Base-by-base conservation (phyloP, 2,797 vertebrate genomes). In the Todus mexicanus region DNA sequence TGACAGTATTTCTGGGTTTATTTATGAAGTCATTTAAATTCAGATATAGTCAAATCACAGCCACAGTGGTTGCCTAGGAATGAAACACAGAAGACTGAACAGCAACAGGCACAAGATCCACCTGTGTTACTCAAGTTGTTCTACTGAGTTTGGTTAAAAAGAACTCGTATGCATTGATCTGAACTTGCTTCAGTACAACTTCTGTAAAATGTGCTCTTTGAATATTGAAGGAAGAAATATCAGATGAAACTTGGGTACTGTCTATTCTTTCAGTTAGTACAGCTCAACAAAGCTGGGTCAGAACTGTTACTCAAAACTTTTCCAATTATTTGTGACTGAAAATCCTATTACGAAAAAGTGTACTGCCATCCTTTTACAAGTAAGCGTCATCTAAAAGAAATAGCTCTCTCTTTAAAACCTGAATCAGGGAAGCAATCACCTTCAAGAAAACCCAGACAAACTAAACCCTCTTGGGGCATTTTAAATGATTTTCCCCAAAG, bases 1-100 rank as follows among this genome's bases (percentile, higher is more conserved):
- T 27, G 22, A 60, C 84, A 73, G 42, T 66, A 51, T 60, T 90
- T 79, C 35, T 66, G 4, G 54, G 25, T 50, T 23, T 85, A 86
- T 88, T 96, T 95, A 92, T 71, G 68, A 83, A 91, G 64, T 31
- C 35, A 57, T 78, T 95, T 92, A 90, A 93, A 86, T 68, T 80
- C 91, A 74, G 48, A 31, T 42, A 20, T 4, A 90, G 77, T 74
- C 74, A 87, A 84, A 57, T 43, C 69, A 71, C 38, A 74, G 29
- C 56, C 47, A 23, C 61, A 47, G 64, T 27, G 35, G 23, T 18
- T 91, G 48, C 20, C 66, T n/a, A 50, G 63, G 43, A 68, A 72
- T 59, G 63, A 70, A 79, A 31, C 14, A 43, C 50, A 54, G n/a
- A 84, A 66, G 43, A 45, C 48, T 10, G 29, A 92, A 84, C 2